These are phyloP conservation scores for Anagyrus pseudococci DNA, from an alignment of 2,888 invertebrate species.

Conservation along the genomic window DNA sequence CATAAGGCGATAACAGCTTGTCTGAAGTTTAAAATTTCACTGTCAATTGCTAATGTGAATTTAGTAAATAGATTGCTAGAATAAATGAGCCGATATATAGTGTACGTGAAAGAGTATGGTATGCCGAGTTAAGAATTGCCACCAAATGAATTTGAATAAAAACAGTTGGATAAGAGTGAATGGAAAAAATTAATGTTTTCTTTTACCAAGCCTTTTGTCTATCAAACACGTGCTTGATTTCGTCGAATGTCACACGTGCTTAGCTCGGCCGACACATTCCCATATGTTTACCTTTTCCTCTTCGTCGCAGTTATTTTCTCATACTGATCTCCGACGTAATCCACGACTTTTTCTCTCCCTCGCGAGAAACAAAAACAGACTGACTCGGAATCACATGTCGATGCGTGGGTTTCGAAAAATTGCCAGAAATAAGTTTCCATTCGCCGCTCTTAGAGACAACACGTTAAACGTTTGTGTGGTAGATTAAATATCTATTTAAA, in stretches of 20 bases:
- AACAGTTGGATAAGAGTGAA: too few relatives aligned
- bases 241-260: neutral
- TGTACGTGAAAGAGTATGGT: too few relatives aligned
- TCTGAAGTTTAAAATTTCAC: too few relatives aligned
- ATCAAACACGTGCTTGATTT: neutral
- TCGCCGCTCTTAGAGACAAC: neutral
- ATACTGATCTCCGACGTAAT: neutral
- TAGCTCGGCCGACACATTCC: constrained; percentile 14
- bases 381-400: neutral
- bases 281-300: constrained; percentile 4
- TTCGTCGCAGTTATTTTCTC: neutral
- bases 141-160: too few relatives aligned
- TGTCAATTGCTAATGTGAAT: too few relatives aligned
- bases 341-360: neutral
- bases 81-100: too few relatives aligned
- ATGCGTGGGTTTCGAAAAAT: neutral
- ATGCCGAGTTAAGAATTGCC: too few relatives aligned
- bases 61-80: too few relatives aligned
- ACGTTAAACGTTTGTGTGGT: too few relatives aligned
- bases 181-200: neutral
- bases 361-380: neutral
- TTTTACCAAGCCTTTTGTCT: too few relatives aligned
- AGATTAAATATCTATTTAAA: too few relatives aligned
- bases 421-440: neutral
- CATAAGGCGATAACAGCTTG: too few relatives aligned